Evolutionary conservation across 2,113 vertebrate species (phyloP), one percentile per base, ranked within the genome.

Genomic region (Bombycilla garrulus): DNA sequence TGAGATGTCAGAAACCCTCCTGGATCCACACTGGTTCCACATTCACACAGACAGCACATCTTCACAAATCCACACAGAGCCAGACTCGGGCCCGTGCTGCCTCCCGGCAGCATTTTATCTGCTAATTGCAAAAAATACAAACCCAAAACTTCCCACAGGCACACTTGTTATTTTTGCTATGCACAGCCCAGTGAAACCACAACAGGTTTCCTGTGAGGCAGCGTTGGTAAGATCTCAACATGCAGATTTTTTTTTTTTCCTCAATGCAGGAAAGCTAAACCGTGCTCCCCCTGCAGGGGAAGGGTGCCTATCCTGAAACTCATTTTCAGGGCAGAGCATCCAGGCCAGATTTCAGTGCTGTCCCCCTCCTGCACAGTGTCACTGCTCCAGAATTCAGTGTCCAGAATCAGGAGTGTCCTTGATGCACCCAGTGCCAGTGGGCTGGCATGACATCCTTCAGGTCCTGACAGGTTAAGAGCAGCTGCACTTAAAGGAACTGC

Each of bases 41-140:
- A 7, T 22, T 48, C 1, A 1, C 57, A 45, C 0, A 0, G 16
- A 14, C 50, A 35, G 35, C 56, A 14, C 57, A 14, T 0, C 4
- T 33, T 19, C 15, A 21, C 47, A 66, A 3, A 10, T 6, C 12
- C 47, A 19, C 33, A 11, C 19, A 38, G 69, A 77, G 42, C 21
- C 51, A n/a, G 31, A 4, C 29, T 36, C 38, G 3, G 47, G 31
- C 33, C 67, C 12, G 1, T 1, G 9, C 24, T 26, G 26, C 48
- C 56, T 29, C 40, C 45, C 69, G 47, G n/a, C n/a, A 66, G 13
- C 10, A 9, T 50, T 57, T 70, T 48, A 25, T 11, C 33, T 33
- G 42, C n/a, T 72, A 66, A 83, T 6, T 17, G n/a, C 7, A 50
- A 77, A 50, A 57, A 25, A 10, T 5, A 33, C 15, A 65, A 47